phyloP scores from a whole-genome alignment of 1,140 invertebrate genomes.

The Trichonephila inaurata region DNA sequence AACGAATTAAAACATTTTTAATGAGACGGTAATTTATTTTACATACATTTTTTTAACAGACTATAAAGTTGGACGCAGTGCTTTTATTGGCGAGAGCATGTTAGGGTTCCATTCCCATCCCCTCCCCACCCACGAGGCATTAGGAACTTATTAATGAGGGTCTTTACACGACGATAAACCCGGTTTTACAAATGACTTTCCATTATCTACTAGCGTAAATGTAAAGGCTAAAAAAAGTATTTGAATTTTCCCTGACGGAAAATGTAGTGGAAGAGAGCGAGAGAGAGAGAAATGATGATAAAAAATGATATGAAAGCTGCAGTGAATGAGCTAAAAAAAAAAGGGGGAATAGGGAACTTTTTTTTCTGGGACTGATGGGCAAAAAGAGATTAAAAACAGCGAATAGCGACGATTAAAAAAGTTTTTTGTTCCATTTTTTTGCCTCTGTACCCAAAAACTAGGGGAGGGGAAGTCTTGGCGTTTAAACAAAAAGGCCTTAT shows the following conservation, averaged over 20 bases:
- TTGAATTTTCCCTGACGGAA: conserved; percentile 36
- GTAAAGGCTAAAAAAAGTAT: conserved; percentile 52
- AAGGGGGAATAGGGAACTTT: conserved; percentile 6
- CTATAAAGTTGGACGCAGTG: conserved; percentile 45
- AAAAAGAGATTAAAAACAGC: conserved; percentile 74
- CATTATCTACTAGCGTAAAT: conserved; percentile 68
- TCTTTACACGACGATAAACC: conserved; percentile 74
- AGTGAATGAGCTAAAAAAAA: conserved; percentile 60
- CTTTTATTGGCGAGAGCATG: conserved; percentile 34
- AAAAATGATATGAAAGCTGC: conserved; percentile 61
- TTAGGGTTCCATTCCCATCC: neutral
- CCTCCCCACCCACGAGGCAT: conserved; percentile 13
- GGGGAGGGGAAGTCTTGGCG: conserved; percentile 14
- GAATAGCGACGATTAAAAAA: conserved; percentile 74
- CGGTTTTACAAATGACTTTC: conserved; percentile 75
- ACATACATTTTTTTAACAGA: conserved; percentile 17
- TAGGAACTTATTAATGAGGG: conserved; percentile 70
- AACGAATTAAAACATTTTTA: conserved; percentile 61
- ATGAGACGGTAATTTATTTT: conserved; percentile 58
- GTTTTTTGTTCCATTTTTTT: conserved; percentile 55
- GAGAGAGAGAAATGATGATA: neutral
- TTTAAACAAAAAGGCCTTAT: conserved; percentile 76
- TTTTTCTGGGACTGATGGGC: conserved; percentile 59
- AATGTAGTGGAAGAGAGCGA: neutral
- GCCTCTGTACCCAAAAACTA: neutral